These are phyloP conservation scores for Sapayoa aenigma DNA, from an alignment of 2,113 vertebrate genomes.

Conservation along the genomic window DNA sequence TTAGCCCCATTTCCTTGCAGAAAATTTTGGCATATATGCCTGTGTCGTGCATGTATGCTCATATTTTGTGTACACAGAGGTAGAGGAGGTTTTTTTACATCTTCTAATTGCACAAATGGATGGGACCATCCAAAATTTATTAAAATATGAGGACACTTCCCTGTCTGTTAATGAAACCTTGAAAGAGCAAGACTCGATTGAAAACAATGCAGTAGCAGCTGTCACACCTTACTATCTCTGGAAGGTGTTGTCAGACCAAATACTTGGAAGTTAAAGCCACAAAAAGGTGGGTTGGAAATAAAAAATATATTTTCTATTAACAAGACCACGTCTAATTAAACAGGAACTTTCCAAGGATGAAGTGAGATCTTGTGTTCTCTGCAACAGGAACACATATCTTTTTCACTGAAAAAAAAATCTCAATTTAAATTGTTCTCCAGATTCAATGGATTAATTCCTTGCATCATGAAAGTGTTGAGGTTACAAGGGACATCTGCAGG, in stretches of 20 bases:
- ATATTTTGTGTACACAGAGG: not conserved
- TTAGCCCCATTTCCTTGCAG: not conserved
- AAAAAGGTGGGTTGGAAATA: fast-evolving
- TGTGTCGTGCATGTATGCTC: not conserved
- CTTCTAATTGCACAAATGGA: not conserved
- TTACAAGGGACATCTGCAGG: not conserved
- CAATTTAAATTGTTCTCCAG: not conserved
- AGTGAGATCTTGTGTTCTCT: not conserved
- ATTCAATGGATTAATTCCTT: not conserved
- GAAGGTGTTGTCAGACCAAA: not conserved
- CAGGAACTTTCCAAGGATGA: not conserved
- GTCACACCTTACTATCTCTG: not conserved
- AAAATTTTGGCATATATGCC: not conserved
- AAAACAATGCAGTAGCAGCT: not conserved
- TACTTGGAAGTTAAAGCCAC: not conserved
- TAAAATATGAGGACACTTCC: not conserved
- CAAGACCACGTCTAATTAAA: not conserved
- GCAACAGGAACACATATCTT: not conserved
- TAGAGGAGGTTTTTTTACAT: fast-evolving
- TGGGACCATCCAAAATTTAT: not conserved
- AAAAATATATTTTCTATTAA: not conserved
- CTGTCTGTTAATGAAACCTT: not conserved
- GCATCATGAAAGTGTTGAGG: not conserved
- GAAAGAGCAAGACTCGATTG: not conserved
- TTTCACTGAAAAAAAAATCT: not conserved